Evolutionary conservation across 1,140 invertebrate genomes (phyloP).

Genomic region (Ostrea denselamellosa): DNA sequence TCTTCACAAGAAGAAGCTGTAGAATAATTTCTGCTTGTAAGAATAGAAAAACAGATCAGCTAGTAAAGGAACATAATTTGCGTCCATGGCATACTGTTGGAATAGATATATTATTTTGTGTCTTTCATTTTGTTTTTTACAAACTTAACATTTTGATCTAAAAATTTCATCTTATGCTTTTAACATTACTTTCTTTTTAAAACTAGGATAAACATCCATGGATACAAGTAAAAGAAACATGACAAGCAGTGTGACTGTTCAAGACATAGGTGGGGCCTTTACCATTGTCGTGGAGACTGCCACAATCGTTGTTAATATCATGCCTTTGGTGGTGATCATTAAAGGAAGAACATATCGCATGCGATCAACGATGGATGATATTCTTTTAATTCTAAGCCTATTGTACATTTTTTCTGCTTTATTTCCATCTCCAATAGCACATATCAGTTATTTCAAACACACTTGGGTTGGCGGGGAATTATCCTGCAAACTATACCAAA

Average conservation of each 20-base stretch:
- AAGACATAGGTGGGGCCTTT: conserved; percentile 58
- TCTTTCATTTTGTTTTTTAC: too few relatives aligned
- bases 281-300: conserved; percentile 59
- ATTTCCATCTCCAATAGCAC: conserved; percentile 61
- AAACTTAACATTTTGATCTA: too few relatives aligned
- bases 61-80: too few relatives aligned
- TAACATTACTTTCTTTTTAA: too few relatives aligned
- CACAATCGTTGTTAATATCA: conserved; percentile 59
- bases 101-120: too few relatives aligned
- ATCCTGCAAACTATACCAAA: conserved; percentile 64
- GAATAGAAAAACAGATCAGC: too few relatives aligned
- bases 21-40: too few relatives aligned
- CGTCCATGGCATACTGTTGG: too few relatives aligned
- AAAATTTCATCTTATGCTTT: too few relatives aligned
- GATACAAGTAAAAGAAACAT: not conserved
- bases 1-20: too few relatives aligned
- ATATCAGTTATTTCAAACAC: conserved; percentile 61
- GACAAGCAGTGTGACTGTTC: not conserved
- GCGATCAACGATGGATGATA: conserved; percentile 59
- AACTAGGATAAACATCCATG: not conserved
- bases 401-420: conserved; percentile 64
- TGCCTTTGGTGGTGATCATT: conserved; percentile 58
- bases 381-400: conserved; percentile 62
- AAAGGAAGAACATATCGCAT: conserved; percentile 58
- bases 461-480: conserved; percentile 61